Conservation (phyloP, 1,140 invertebrate species). For the Mya arenaria region DNA sequence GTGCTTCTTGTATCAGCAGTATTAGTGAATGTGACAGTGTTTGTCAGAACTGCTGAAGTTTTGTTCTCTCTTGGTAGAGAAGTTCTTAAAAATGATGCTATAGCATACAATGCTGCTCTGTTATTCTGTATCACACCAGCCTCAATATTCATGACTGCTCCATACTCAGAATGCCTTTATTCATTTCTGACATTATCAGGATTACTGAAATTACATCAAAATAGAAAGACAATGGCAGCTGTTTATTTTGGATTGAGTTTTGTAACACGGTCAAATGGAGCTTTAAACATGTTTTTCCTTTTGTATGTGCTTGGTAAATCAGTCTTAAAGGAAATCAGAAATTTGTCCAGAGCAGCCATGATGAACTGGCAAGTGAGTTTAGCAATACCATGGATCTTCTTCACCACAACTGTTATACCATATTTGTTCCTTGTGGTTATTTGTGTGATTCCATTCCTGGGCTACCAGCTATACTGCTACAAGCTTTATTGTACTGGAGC, state of each 20-base stretch:
- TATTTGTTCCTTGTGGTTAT: slow-evolving; percentile 73
- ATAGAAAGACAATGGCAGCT: slow-evolving; percentile 79
- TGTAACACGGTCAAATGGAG: slow-evolving; percentile 92
- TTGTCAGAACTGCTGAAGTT: slow-evolving; percentile 88
- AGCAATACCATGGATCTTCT: slow-evolving; percentile 2
- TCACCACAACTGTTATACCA: slow-evolving; percentile 5
- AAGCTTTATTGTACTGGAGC: slow-evolving; percentile 83
- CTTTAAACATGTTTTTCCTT: slow-evolving; percentile 93
- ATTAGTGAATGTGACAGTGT: slow-evolving; percentile 88
- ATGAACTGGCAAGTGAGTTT: not conserved
- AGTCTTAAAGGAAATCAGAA: not conserved
- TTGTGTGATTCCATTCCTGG: slow-evolving; percentile 85
- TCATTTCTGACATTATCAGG: slow-evolving; percentile 89
- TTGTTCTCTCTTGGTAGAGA: slow-evolving; percentile 83
- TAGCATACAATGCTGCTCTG: slow-evolving; percentile 88
- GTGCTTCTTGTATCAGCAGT: slow-evolving; percentile 86
- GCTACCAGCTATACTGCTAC: slow-evolving; percentile 89
- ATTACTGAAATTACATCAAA: slow-evolving; percentile 83
- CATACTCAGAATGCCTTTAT: slow-evolving; percentile 95
- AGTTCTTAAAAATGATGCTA: slow-evolving; percentile 86
- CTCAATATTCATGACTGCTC: slow-evolving; percentile 95
- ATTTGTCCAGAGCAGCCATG: slow-evolving; percentile 5
- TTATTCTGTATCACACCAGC: slow-evolving; percentile 96
- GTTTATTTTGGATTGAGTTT: slow-evolving; percentile 83
- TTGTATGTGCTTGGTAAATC: slow-evolving; percentile 72